Evolutionary conservation across 2,113 vertebrate genomes (phyloP).

Genomic region (Pterocles burchelli): DNA sequence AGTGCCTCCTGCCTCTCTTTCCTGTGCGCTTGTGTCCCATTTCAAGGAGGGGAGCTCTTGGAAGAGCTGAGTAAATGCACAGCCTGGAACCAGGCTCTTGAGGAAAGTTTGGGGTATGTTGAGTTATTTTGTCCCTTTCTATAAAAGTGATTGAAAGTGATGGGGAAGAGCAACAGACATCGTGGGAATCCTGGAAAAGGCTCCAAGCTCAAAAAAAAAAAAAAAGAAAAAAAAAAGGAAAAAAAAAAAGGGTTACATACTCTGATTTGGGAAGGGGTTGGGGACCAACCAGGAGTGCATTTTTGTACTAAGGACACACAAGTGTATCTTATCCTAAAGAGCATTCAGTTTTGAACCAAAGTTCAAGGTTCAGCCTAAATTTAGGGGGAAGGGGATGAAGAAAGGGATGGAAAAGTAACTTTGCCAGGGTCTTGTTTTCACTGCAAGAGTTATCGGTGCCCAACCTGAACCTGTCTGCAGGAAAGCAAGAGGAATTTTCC

Average conservation of each 20-base stretch:
- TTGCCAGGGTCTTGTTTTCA: background rate
- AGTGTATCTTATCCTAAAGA: too few species aligned
- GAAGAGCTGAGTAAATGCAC: background rate
- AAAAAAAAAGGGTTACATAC: background rate
- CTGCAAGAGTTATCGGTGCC: background rate
- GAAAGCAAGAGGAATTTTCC: background rate
- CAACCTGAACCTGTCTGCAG: rapidly evolving
- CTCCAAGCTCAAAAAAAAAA: background rate
- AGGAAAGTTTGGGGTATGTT: background rate
- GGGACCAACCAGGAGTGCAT: background rate
- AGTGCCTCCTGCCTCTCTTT: background rate
- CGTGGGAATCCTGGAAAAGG: background rate
- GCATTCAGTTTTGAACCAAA: background rate
- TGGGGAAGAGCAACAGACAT: background rate
- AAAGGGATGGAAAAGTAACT: background rate
- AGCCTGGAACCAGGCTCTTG: background rate
- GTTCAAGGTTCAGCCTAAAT: background rate
- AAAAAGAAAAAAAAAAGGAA: too few species aligned
- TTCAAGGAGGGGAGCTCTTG: background rate
- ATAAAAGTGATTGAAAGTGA: background rate
- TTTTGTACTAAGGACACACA: too few species aligned
- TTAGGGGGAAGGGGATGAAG: background rate
- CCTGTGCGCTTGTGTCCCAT: background rate
- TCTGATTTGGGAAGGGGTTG: background rate
- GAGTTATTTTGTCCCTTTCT: background rate